These are phyloP conservation scores for Pseudomyrmex cubaensis DNA, from an alignment of 1,140 invertebrate genomes.

Conservation along the genomic window DNA sequence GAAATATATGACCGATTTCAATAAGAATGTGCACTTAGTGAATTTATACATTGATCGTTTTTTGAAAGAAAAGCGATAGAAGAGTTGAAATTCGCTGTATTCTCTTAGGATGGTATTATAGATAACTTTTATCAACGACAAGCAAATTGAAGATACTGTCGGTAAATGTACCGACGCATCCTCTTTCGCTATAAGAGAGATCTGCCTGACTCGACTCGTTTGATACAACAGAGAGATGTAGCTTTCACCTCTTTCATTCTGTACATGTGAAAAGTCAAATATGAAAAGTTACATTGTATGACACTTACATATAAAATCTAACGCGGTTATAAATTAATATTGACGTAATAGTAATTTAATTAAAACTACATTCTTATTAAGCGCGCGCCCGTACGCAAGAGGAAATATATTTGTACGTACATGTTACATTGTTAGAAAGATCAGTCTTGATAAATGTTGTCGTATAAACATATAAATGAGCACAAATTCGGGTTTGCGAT, in stretches of 20 bases:
- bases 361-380: background rate
- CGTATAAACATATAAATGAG: background rate
- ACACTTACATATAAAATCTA: background rate
- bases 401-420: background rate
- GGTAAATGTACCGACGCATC: slow-evolving; percentile 29
- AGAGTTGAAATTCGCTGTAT: background rate
- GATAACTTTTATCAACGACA: slow-evolving; percentile 18
- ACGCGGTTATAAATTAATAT: background rate
- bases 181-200: background rate
- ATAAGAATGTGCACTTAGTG: background rate
- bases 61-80: background rate
- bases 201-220: background rate
- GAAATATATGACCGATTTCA: background rate
- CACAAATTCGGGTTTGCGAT: background rate
- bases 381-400: background rate
- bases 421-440: no score
- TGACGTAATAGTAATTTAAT: background rate
- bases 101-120: background rate
- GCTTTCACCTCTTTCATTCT: background rate
- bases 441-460: background rate
- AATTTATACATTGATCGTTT: background rate
- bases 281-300: no score
- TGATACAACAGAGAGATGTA: slow-evolving; percentile 6
- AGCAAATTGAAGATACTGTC: slow-evolving; percentile 13
- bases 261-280: no score